phyloP scores from a whole-genome alignment of 2,888 invertebrate species.

The Antitype chi region DNA sequence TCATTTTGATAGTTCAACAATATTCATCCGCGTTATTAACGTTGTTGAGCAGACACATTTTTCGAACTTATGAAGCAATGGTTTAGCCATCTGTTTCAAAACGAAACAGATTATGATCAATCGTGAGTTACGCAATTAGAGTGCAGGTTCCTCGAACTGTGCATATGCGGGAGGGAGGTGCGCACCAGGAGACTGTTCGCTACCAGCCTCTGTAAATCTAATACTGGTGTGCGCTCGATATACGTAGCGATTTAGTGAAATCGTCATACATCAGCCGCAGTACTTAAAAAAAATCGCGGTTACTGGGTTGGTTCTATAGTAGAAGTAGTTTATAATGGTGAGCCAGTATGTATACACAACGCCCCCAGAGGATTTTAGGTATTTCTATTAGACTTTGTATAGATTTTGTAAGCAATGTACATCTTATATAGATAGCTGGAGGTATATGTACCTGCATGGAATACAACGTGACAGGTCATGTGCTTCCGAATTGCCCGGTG shows the following conservation, averaged over 20 bases:
- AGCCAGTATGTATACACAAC: background rate
- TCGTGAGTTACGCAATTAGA: too few species aligned
- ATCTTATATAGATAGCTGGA: background rate
- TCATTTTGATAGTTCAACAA: too few species aligned
- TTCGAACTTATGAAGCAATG: too few species aligned
- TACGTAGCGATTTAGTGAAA: too few species aligned
- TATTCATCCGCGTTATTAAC: too few species aligned
- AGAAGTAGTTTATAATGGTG: background rate
- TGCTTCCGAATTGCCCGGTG: too few species aligned
- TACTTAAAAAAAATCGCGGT: background rate
- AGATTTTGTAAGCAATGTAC: background rate
- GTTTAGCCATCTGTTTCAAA: too few species aligned
- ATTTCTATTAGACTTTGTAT: slow-evolving; percentile 1
- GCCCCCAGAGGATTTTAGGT: background rate
- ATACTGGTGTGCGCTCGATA: background rate
- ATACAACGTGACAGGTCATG: too few species aligned
- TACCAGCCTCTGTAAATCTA: background rate
- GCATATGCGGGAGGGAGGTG: background rate
- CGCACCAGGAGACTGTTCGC: background rate
- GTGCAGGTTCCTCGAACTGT: background rate
- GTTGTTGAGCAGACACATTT: too few species aligned
- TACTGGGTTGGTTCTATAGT: background rate
- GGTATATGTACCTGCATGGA: too few species aligned
- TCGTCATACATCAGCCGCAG: too few species aligned
- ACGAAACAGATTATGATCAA: too few species aligned